Evolutionary conservation across 2,888 invertebrate species (phyloP).

Genomic region (Tiliacea citrago): DNA sequence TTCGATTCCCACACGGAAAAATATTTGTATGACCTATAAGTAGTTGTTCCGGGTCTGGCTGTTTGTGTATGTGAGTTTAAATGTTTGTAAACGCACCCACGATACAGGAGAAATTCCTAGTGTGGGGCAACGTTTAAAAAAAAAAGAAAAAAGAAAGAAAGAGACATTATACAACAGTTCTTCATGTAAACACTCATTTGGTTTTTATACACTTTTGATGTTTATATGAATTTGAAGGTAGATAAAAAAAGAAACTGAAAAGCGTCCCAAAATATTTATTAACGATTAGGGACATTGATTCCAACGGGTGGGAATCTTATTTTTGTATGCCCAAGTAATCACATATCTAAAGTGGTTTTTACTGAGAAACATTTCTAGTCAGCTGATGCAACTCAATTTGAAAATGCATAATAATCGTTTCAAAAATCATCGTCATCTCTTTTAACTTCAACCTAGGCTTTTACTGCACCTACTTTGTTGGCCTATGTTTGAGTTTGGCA

Average conservation of each 20-base stretch:
- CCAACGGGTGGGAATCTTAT: constrained; percentile 2
- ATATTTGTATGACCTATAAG: too few relatives aligned
- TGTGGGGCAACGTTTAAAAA: too few relatives aligned
- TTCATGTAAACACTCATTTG: constrained; percentile 37
- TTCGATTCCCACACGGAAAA: too few relatives aligned
- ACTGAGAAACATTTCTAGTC: constrained; percentile 45
- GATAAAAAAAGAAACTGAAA: constrained; percentile 12
- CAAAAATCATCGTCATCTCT: constrained; percentile 26
- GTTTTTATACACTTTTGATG: constrained; percentile 55
- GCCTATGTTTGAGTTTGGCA: constrained; percentile 14
- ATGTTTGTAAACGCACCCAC: too few relatives aligned
- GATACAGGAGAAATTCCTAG: too few relatives aligned
- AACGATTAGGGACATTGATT: constrained; percentile 33
- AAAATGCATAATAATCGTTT: constrained; percentile 49
- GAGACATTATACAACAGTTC: constrained; percentile 47
- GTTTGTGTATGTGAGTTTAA: too few relatives aligned
- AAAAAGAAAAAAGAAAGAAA: too few relatives aligned
- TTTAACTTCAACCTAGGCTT: constrained; percentile 12
- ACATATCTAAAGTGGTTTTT: constrained; percentile 20
- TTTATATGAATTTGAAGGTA: constrained; percentile 42
- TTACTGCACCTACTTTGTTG: constrained; percentile 17
- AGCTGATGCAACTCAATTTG: constrained; percentile 58
- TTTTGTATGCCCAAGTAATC: constrained; percentile 30
- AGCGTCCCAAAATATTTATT: constrained; percentile 29
- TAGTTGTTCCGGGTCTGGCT: too few relatives aligned